Evolutionary conservation across 1,140 invertebrate species (phyloP).

Genomic region (Bombus affinis): DNA sequence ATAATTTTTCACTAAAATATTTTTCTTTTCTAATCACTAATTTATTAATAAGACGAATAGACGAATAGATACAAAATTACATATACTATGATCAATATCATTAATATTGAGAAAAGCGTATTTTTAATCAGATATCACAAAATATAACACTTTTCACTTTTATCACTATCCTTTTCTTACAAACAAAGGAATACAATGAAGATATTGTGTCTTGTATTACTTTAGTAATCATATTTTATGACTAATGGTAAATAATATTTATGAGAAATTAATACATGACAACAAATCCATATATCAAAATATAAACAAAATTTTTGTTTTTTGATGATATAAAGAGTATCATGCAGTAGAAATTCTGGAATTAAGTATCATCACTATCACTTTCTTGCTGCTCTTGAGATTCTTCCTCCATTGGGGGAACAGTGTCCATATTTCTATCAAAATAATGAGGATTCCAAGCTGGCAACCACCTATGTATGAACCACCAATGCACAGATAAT

Average conservation of each 20-base stretch:
- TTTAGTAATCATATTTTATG: background rate
- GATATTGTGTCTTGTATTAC: background rate
- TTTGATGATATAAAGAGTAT: background rate
- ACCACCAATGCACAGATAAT: slow-evolving; percentile 77
- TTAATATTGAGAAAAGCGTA: background rate
- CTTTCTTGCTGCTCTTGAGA: slow-evolving; percentile 72
- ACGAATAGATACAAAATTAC: background rate
- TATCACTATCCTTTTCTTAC: background rate
- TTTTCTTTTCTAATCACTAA: background rate
- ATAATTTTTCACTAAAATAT: background rate
- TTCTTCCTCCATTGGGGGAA: slow-evolving; percentile 58
- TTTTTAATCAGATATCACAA: slow-evolving; percentile 33
- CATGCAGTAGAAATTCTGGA: background rate
- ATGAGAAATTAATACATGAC: background rate
- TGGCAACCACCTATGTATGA: slow-evolving; percentile 77
- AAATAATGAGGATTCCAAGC: slow-evolving; percentile 71
- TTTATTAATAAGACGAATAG: background rate
- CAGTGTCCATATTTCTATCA: slow-evolving; percentile 68
- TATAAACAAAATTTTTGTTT: background rate
- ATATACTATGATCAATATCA: background rate
- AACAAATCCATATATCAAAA: background rate
- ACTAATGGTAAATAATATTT: slow-evolving; percentile 4
- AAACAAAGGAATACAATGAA: background rate
- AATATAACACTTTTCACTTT: slow-evolving; percentile 22
- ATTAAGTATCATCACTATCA: slow-evolving; percentile 74